Conservation (phyloP, 2,797 vertebrate species). For the Neosilurus mollespiculum region DNA sequence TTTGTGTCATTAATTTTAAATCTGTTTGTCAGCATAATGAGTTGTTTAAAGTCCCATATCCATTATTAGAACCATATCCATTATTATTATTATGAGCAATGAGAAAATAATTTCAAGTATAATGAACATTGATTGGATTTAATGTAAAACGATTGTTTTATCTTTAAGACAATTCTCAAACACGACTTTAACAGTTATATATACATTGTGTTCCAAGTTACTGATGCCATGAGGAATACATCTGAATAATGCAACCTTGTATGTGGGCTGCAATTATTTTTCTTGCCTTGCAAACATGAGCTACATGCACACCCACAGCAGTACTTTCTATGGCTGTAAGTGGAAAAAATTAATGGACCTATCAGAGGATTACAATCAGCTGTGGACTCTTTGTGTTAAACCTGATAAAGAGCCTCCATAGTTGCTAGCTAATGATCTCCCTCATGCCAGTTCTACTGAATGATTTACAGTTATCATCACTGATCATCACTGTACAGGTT, state of each 20-base stretch:
- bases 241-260: not conserved
- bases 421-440: not conserved
- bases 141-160: not conserved
- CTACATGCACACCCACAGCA: too few relatives aligned
- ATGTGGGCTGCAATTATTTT: not conserved
- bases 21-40: not conserved
- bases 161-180: not conserved
- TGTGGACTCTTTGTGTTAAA: not conserved
- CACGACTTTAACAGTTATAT: not conserved
- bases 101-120: not conserved
- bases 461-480: constrained; percentile 11
- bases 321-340: not conserved
- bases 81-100: not conserved
- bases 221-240: not conserved
- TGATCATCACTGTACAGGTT: not conserved
- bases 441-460: not conserved
- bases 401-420: not conserved
- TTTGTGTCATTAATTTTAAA: constrained; percentile 23
- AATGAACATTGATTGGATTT: not conserved
- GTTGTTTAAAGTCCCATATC: not conserved
- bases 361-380: not conserved
- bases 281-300: not conserved
- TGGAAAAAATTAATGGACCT: not conserved
- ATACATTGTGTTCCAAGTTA: not conserved
- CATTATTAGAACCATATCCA: not conserved